phyloP scores from a whole-genome alignment of 2,888 invertebrate genomes.

The Cerastis leucographa region DNA sequence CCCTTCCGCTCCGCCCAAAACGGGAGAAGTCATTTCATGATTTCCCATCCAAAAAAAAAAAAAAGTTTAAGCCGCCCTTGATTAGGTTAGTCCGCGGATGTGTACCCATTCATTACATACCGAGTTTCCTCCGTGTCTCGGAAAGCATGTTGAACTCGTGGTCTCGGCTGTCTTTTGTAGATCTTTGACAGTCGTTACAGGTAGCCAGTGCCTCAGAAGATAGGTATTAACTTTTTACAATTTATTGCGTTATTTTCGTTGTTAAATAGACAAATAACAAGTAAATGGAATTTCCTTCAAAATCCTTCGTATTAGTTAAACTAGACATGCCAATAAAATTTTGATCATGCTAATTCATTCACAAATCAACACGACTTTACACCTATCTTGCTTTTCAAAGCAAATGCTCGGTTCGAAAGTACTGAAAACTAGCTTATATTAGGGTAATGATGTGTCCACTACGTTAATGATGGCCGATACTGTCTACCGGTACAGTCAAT shows the following conservation, averaged over 20 bases:
- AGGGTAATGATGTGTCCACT: slow-evolving; percentile 47
- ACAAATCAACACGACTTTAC: background rate
- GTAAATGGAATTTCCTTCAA: no score
- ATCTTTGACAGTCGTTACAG: no score
- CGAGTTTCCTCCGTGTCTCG: background rate
- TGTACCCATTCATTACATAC: background rate
- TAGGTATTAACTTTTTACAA: no score
- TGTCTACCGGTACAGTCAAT: slow-evolving; percentile 23
- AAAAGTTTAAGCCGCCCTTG: background rate
- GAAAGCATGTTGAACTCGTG: no score
- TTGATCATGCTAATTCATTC: background rate
- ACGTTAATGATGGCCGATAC: slow-evolving; percentile 57
- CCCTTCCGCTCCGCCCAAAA: no score
- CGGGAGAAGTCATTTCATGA: no score
- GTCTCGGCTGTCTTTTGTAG: no score
- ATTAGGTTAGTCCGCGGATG: background rate
- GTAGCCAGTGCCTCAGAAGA: no score
- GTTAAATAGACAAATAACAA: background rate
- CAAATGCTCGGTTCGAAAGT: background rate
- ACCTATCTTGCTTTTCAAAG: background rate
- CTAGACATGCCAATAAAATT: no score
- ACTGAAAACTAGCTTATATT: slow-evolving; percentile 38
- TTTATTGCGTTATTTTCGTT: no score
- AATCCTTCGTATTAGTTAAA: background rate
- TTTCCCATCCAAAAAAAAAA: no score